Conservation (phyloP, 2,797 vertebrate genomes). For the Neosilurus hyrtlii region DNA sequence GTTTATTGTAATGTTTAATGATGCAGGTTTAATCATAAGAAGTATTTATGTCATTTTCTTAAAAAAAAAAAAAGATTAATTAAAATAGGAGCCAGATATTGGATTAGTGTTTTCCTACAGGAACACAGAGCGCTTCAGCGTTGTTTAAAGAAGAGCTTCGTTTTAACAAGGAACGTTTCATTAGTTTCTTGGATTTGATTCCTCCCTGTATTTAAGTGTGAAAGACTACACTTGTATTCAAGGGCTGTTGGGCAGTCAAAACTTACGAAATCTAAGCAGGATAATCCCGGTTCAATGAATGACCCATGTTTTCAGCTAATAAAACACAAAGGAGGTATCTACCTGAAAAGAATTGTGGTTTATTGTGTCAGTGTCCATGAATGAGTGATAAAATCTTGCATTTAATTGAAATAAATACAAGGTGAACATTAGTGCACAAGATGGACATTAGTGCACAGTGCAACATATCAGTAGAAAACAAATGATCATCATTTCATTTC, state of each 20-base stretch:
- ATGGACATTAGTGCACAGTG: background rate
- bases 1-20: background rate
- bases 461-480: too few species aligned
- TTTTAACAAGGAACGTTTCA: conserved; percentile 2
- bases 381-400: background rate
- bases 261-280: conserved; percentile 44
- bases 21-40: background rate
- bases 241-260: conserved; percentile 29
- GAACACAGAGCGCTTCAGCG: background rate
- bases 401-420: background rate
- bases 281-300: conserved; percentile 43
- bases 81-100: background rate
- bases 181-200: background rate
- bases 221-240: background rate
- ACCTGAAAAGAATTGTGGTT: background rate
- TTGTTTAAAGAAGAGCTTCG: background rate
- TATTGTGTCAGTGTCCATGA: background rate
- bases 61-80: background rate
- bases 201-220: background rate
- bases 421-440: background rate
- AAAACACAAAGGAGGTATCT: background rate
- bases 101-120: background rate
- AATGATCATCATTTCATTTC: too few species aligned
- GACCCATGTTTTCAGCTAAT: conserved; percentile 4
- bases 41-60: background rate